Conservation (phyloP, 2,113 vertebrate genomes). For the Melanerpes formicivorus region DNA sequence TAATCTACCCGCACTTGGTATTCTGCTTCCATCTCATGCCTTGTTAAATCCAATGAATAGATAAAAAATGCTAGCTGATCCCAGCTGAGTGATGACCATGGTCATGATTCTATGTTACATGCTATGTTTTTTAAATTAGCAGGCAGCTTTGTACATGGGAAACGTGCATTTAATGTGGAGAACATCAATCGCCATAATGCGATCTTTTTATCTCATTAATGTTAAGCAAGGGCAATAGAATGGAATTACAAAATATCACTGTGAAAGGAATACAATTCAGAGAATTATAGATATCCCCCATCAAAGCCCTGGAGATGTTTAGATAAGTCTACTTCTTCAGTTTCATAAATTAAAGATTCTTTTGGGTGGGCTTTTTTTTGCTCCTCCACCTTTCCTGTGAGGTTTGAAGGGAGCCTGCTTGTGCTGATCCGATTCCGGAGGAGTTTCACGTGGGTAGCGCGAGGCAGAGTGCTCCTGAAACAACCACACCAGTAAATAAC, state of each 20-base stretch:
- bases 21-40: constrained; percentile 92
- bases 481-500: constrained; percentile 78
- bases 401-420: constrained; percentile 76
- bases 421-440: constrained; percentile 76
- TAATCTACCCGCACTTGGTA: constrained; percentile 90
- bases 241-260: constrained; percentile 92
- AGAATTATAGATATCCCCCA: constrained; percentile 87
- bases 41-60: constrained; percentile 98
- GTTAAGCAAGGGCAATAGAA: constrained; percentile 93
- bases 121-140: constrained; percentile 93
- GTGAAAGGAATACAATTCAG: constrained; percentile 92
- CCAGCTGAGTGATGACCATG: constrained; percentile 88
- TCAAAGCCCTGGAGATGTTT: constrained; percentile 86
- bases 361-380: neutral
- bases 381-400: constrained; percentile 51
- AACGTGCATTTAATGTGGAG: constrained; percentile 92
- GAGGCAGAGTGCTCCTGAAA: constrained; percentile 64
- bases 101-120: constrained; percentile 90
- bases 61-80: constrained; percentile 89
- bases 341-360: constrained; percentile 88
- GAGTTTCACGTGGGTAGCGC: constrained; percentile 71
- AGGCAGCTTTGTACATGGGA: constrained; percentile 92
- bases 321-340: constrained; percentile 85
- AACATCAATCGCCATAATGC: constrained; percentile 90
- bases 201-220: constrained; percentile 96